phyloP scores from a whole-genome alignment of 2,113 vertebrate genomes.

The Perca flavescens region DNA sequence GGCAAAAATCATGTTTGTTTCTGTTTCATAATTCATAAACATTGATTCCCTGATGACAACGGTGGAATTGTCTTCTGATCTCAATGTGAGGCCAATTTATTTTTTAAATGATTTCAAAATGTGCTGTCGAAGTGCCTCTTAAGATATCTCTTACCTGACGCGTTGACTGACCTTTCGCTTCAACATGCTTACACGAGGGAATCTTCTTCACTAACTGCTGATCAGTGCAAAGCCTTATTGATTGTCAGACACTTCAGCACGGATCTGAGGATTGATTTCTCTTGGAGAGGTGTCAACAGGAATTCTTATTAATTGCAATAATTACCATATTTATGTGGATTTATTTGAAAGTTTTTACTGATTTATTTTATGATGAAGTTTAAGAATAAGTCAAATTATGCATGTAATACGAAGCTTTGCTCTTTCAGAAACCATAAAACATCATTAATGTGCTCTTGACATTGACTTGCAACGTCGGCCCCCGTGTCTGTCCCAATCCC shows the following conservation, averaged over 20 bases:
- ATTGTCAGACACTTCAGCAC: conserved; percentile 48
- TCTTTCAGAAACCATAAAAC: conserved; percentile 45
- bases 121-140: conserved; percentile 31
- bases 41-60: conserved; percentile 44
- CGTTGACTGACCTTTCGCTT: conserved; percentile 70
- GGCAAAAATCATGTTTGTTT: conserved; percentile 34
- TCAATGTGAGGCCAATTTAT: conserved; percentile 50
- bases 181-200: conserved; percentile 60
- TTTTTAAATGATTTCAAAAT: conserved; percentile 47
- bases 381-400: background rate
- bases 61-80: conserved; percentile 46
- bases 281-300: conserved; percentile 32
- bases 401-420: conserved; percentile 15
- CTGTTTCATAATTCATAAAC: conserved; percentile 57
- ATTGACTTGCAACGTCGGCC: conserved; percentile 61
- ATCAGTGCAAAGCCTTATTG: conserved; percentile 66
- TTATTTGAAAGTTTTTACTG: background rate
- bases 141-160: conserved; percentile 29
- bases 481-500: conserved; percentile 14
- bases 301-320: conserved; percentile 27
- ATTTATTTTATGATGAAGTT: conserved; percentile 2
- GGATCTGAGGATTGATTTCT: conserved; percentile 56
- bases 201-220: conserved; percentile 61
- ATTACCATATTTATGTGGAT: conserved; percentile 29
- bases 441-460: conserved; percentile 50